Conservation (phyloP, 1,140 invertebrate species). For the Bathynomus jamesi region DNA sequence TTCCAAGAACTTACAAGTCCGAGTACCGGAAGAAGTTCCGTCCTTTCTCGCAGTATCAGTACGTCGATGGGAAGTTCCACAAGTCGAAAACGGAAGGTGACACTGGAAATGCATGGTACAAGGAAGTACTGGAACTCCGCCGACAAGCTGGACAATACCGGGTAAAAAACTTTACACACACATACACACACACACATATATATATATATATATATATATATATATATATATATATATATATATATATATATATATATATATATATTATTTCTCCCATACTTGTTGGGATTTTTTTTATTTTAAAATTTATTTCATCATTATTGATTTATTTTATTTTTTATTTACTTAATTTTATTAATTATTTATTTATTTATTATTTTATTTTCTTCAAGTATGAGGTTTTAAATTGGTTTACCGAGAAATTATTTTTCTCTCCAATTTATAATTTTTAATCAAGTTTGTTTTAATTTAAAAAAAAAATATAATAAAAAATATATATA, state of each 20-base stretch:
- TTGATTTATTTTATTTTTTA: too few relatives aligned
- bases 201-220: neutral
- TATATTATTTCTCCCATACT: neutral
- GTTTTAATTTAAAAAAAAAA: too few relatives aligned
- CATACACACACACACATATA: neutral
- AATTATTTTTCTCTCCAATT: too few relatives aligned
- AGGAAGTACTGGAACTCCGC: constrained; percentile 74
- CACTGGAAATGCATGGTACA: constrained; percentile 53
- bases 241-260: neutral
- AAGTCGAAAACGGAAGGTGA: constrained; percentile 50
- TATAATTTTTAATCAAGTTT: too few relatives aligned
- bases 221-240: neutral
- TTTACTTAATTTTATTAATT: too few relatives aligned
- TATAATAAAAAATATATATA: too few relatives aligned
- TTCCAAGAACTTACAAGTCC: constrained; percentile 49
- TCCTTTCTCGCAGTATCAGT: constrained; percentile 71
- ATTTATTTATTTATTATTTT: too few relatives aligned
- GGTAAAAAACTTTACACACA: constrained; percentile 46
- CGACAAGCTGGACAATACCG: constrained; percentile 87
- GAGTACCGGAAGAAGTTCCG: constrained; percentile 73
- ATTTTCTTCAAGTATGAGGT: too few relatives aligned
- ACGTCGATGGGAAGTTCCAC: constrained; percentile 62
- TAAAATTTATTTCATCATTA: too few relatives aligned
- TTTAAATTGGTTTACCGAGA: too few relatives aligned
- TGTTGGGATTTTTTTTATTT: too few relatives aligned